Percentiles rank a stretch among this genome's conserved stretches.
Conservation (phyloP, 2,888 invertebrate genomes). For the Dinocampus coccinellae region DNA sequence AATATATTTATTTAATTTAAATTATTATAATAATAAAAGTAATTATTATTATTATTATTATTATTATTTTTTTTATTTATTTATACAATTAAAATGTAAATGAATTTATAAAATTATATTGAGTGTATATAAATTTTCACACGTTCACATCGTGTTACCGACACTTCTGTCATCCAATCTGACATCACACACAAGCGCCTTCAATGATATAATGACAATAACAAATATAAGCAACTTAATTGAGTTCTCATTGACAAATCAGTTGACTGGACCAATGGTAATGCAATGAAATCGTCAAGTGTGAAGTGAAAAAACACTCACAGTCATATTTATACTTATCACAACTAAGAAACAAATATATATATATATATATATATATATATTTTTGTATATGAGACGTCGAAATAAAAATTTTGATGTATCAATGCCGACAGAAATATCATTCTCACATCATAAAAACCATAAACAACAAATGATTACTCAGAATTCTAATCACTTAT, state of each 20-base stretch:
- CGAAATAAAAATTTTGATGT: neutral
- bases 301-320: neutral
- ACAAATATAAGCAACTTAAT: conserved; percentile 47
- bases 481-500: neutral
- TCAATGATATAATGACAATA: conserved; percentile 16
- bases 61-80: no score
- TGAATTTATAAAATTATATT: no score
- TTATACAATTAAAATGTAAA: no score
- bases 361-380: neutral
- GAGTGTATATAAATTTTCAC: neutral
- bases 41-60: no score
- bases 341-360: neutral
- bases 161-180: conserved; percentile 48
- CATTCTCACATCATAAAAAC: neutral
- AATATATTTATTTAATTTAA: no score
- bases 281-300: neutral
- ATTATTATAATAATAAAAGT: no score
- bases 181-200: conserved; percentile 42
- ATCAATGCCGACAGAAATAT: neutral
- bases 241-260: conserved; percentile 41
- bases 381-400: neutral
- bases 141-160: no score
- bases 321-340: neutral
- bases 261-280: conserved; percentile 30
- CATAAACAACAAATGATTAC: neutral